phyloP scores from a whole-genome alignment of 1,140 invertebrate species.

The Armadillidium nasatum region DNA sequence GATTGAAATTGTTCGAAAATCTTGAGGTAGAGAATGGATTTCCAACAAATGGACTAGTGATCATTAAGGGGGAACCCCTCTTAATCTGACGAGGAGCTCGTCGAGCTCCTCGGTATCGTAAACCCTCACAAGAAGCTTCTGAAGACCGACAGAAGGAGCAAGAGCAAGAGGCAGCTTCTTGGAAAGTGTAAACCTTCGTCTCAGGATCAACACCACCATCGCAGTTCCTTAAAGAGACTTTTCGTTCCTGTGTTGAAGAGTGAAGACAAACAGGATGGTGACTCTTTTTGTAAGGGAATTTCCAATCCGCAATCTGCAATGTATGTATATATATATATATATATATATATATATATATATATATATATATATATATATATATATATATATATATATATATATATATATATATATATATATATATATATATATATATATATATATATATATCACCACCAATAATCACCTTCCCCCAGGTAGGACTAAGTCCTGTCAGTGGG shows the following conservation, averaged over 20 bases:
- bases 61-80: too few relatives aligned
- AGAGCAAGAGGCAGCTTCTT: constrained; percentile 60
- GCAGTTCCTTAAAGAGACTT: constrained; percentile 60
- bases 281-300: constrained; percentile 77
- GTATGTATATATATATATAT: constrained; percentile 28
- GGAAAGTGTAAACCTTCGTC: constrained; percentile 58
- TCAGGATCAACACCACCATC: constrained; percentile 58
- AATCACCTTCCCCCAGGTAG: too few relatives aligned
- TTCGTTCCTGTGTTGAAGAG: constrained; percentile 56
- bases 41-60: too few relatives aligned
- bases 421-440: not conserved
- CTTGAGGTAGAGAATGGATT: too few relatives aligned
- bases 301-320: constrained; percentile 70
- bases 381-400: constrained; percentile 21
- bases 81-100: constrained; percentile 30
- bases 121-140: constrained; percentile 56
- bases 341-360: constrained; percentile 19
- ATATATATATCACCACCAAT: too few relatives aligned
- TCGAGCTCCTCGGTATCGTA: constrained; percentile 36
- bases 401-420: constrained; percentile 18
- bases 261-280: constrained; percentile 79
- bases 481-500: too few relatives aligned
- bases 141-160: constrained; percentile 57
- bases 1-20: too few relatives aligned
- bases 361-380: constrained; percentile 22